Base-by-base conservation (phyloP, 1,140 invertebrate genomes). In the Drosophila nikananu region DNA sequence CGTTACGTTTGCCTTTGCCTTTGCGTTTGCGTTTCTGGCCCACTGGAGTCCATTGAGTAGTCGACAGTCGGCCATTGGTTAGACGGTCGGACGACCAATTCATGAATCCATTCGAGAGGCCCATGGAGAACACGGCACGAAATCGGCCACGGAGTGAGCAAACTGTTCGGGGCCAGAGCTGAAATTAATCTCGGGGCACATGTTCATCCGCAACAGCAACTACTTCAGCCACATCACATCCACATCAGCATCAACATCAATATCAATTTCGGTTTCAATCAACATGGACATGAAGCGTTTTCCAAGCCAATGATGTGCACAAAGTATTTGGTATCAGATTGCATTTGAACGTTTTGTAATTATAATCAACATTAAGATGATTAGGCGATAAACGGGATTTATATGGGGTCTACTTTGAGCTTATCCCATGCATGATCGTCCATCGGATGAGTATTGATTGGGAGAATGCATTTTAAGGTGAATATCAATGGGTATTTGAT, bases 251-350 rank as follows among this genome's bases (percentile, higher is more conserved):
- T 62, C 49, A 62, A 63, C 70, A 73, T 83, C 77, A 83, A 76
- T 83, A 83, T 83, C 64, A 76, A 77, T 84, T 71, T 80, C 71
- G 67, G 55, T 80, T 86, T 81, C 82, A 84, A 84, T 86, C 66
- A 74, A 78, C 67, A 78, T 70, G 48, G 62, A 77, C 62, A 74
- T 73, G 71, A 42, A 78, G 67, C 68, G 55, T 65, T 51, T 72
- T 60, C 58, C 49, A 46, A 41, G 59, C 75, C 48, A 77, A 86
- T 86, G 83, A 86, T 81, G 67, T 78, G 83, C 82, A 82, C 60
- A 71, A 81, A 82, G 46, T 70, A 60, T 86, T 71, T 37, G 74
- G 67, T 81, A 70, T 68, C 60, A 65, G 48, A 75, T 75, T 75
- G 71, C 72, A 75, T 77, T 72, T 61, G 41, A 74, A 55, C 63